Percentiles rank a stretch among this genome's conserved stretches.
Evolutionary conservation across 1,140 invertebrate genomes (phyloP).

Genomic region (Colletes latitarsis): DNA sequence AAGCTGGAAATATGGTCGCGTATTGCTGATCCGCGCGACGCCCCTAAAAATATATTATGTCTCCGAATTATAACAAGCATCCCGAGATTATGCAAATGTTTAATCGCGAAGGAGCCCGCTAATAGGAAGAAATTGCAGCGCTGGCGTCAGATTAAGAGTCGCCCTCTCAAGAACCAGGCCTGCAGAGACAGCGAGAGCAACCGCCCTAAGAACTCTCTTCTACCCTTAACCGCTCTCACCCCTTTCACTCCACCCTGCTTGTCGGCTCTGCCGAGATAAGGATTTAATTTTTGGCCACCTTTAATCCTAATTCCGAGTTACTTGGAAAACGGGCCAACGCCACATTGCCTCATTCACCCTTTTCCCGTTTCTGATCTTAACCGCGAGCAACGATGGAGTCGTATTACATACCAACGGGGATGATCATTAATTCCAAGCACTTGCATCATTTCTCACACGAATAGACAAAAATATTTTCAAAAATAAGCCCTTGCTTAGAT

Average conservation of each 20-base stretch:
- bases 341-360: constrained; percentile 10
- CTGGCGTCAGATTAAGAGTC: constrained; percentile 78
- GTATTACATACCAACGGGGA: not conserved
- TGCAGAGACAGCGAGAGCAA: constrained; percentile 44
- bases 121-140: constrained; percentile 81
- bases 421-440: constrained; percentile 4
- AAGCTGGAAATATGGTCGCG: constrained; percentile 39
- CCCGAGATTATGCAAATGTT: constrained; percentile 80
- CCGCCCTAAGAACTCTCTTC: constrained; percentile 58
- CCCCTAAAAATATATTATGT: constrained; percentile 65
- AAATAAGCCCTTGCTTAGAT: no score
- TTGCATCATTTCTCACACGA: not conserved
- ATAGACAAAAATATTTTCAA: no score
- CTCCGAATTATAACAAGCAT: constrained; percentile 67
- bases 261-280: constrained; percentile 73
- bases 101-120: constrained; percentile 76
- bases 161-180: constrained; percentile 55
- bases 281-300: constrained; percentile 79
- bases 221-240: constrained; percentile 55
- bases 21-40: constrained; percentile 50
- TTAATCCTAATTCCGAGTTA: constrained; percentile 77
- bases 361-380: constrained; percentile 11
- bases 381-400: not conserved
- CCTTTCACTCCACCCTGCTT: constrained; percentile 64
- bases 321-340: constrained; percentile 47